Percentiles rank a stretch among this genome's conserved stretches.
These are phyloP conservation scores for Cynaeus angustus DNA, from an alignment of 2,888 invertebrate species.

Conservation along the genomic window DNA sequence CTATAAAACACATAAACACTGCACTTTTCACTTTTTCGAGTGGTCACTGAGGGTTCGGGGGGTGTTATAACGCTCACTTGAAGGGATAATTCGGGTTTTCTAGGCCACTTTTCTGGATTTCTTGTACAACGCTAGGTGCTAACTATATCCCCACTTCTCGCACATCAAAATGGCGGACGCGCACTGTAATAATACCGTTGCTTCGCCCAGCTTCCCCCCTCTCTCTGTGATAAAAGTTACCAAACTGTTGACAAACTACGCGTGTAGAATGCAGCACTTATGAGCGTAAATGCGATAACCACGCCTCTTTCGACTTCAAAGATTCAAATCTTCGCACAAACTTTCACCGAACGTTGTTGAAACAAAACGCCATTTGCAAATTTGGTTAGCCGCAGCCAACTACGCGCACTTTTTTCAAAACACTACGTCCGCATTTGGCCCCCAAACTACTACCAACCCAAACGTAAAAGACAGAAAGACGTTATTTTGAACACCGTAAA, in stretches of 20 bases:
- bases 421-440: not conserved
- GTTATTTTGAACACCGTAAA: too few species aligned
- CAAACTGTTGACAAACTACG: constrained; percentile 60
- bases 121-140: constrained; percentile 69
- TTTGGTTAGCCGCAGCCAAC: constrained; percentile 7
- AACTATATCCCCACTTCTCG: constrained; percentile 70
- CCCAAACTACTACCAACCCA: not conserved
- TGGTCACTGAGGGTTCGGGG: not conserved
- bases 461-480: not conserved
- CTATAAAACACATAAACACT: constrained; percentile 67
- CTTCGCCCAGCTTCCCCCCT: constrained; percentile 59
- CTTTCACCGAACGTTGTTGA: constrained; percentile 36
- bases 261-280: constrained; percentile 60
- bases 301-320: constrained; percentile 51
- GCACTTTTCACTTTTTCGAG: constrained; percentile 59
- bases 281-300: constrained; percentile 52
- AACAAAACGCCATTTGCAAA: constrained; percentile 4
- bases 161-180: constrained; percentile 71
- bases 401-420: not conserved
- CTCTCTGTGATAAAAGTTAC: constrained; percentile 57
- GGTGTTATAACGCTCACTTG: constrained; percentile 13
- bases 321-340: constrained; percentile 34
- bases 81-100: constrained; percentile 61
- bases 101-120: constrained; percentile 69
- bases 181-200: constrained; percentile 67